Evolutionary conservation across 2,797 vertebrate species (phyloP).

Genomic region (Cryptoblepharus egeriae): DNA sequence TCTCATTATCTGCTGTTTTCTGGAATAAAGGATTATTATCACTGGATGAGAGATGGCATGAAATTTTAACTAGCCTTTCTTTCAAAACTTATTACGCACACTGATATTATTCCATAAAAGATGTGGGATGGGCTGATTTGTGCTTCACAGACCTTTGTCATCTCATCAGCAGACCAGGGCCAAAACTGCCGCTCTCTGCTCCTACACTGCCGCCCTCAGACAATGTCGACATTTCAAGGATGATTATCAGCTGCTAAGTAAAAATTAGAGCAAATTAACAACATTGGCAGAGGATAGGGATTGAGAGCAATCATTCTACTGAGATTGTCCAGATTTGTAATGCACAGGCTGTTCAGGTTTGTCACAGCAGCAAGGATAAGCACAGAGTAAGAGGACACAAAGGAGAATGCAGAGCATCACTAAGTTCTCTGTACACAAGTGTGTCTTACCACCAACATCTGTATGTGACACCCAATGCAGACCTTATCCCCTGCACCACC

Average conservation of each 20-base stretch:
- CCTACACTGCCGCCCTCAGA: background rate
- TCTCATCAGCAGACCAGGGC: background rate
- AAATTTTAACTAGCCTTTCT: background rate
- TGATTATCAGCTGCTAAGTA: background rate
- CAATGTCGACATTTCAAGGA: too few relatives aligned
- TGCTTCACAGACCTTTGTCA: background rate
- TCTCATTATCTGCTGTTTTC: conserved; percentile 2
- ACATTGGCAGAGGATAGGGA: background rate
- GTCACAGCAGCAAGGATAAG: too few relatives aligned
- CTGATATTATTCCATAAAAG: background rate
- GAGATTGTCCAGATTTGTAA: background rate
- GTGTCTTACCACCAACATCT: too few relatives aligned
- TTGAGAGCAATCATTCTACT: too few relatives aligned
- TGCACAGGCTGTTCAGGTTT: too few relatives aligned
- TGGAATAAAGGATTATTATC: background rate
- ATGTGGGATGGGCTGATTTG: background rate
- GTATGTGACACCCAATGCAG: too few relatives aligned
- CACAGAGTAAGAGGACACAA: too few relatives aligned
- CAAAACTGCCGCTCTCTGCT: background rate
- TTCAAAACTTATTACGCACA: background rate
- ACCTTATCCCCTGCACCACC: too few relatives aligned
- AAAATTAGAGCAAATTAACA: background rate
- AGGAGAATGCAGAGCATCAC: too few relatives aligned
- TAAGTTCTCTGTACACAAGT: too few relatives aligned
- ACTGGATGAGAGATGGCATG: background rate